Percentiles rank a stretch among this genome's conserved stretches.
These are phyloP conservation scores for Zootermopsis nevadensis DNA, from an alignment of 2,888 invertebrate genomes.

Conservation along the genomic window DNA sequence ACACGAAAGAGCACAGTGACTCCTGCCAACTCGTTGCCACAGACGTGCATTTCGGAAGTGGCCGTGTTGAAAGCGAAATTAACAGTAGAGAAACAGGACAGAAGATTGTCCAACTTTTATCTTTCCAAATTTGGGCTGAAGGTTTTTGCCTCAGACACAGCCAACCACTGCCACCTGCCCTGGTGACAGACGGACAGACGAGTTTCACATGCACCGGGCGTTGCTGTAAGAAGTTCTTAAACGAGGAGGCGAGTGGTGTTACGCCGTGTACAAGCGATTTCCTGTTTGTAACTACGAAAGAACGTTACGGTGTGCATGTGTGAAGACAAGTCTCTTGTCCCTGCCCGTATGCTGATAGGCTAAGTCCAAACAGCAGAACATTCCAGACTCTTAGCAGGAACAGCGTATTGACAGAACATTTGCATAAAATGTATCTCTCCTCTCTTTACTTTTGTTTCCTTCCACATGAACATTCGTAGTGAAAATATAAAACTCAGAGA, in stretches of 20 bases:
- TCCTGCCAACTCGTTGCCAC: no score
- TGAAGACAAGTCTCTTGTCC: neutral
- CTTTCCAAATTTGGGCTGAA: neutral
- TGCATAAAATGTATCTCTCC: no score
- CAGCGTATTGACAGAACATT: no score
- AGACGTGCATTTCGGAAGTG: no score
- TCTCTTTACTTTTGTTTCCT: no score
- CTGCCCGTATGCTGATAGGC: neutral
- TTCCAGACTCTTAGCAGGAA: no score
- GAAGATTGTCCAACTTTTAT: no score
- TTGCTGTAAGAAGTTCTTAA: neutral
- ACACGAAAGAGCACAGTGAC: no score
- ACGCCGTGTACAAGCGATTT: constrained; percentile 3
- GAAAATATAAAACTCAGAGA: no score
- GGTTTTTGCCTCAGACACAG: neutral
- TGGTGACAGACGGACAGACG: neutral
- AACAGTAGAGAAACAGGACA: no score
- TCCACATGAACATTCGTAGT: no score
- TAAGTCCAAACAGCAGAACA: neutral
- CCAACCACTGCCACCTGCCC: neutral
- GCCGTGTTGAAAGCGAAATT: no score
- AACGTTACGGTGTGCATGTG: neutral
- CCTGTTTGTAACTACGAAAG: constrained; percentile 1
- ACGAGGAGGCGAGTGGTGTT: neutral
- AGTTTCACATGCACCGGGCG: neutral